These are phyloP conservation scores for Cromileptes altivelis DNA, from an alignment of 2,113 vertebrate genomes.

Conservation along the genomic window DNA sequence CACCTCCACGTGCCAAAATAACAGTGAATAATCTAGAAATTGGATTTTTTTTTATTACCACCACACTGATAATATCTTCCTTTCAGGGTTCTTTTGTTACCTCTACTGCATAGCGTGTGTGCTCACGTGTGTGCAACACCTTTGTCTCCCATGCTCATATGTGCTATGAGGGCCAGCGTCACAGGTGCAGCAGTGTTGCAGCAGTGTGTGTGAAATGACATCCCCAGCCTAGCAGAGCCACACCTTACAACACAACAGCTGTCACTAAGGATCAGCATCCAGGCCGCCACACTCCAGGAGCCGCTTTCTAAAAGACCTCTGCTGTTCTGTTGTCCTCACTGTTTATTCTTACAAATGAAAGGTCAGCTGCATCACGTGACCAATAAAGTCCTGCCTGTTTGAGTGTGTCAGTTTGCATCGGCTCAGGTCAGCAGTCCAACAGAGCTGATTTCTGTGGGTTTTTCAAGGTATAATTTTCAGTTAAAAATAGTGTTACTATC, in stretches of 20 bases:
- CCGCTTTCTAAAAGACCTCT: constrained; percentile 67
- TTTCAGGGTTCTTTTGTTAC: constrained; percentile 36
- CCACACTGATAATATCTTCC: neutral
- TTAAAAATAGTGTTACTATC: too few species aligned
- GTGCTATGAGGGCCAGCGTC: constrained; percentile 39
- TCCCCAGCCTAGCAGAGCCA: constrained; percentile 42
- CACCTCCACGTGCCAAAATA: constrained; percentile 1
- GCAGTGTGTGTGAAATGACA: constrained; percentile 53
- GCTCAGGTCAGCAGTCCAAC: constrained; percentile 17
- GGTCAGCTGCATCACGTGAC: constrained; percentile 75
- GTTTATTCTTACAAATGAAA: constrained; percentile 74
- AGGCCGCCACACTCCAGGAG: constrained; percentile 69
- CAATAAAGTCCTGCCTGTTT: constrained; percentile 59
- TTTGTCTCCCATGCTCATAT: constrained; percentile 39
- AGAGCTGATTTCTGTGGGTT: neutral
- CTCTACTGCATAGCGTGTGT: constrained; percentile 10
- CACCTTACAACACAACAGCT: constrained; percentile 75
- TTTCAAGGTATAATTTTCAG: too few species aligned
- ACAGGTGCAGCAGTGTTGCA: constrained; percentile 38
- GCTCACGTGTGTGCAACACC: constrained; percentile 10
- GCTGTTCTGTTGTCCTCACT: constrained; percentile 66
- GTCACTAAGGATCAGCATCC: constrained; percentile 76
- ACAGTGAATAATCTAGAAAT: constrained; percentile 15
- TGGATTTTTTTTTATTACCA: constrained; percentile 1
- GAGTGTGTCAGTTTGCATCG: constrained; percentile 57